Evolutionary conservation across 2,888 invertebrate genomes (phyloP).

Genomic region (Epistrophe eligans): DNA sequence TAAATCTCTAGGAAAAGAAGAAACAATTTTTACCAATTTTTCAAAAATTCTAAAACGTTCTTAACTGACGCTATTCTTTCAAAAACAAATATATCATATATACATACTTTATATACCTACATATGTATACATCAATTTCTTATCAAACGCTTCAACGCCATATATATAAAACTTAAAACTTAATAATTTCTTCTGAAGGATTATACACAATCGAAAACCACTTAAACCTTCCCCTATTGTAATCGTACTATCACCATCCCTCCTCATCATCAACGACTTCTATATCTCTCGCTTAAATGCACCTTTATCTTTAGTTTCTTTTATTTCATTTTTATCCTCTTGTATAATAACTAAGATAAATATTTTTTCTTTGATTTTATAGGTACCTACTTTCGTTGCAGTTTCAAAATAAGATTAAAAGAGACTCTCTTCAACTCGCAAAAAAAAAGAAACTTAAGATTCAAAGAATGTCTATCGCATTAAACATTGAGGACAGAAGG

Average conservation of each 20-base stretch:
- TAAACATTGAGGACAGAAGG: constrained; percentile 62
- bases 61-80: background rate
- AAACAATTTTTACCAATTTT: no score
- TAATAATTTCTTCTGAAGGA: constrained; percentile 32
- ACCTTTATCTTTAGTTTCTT: constrained; percentile 19
- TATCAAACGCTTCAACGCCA: background rate
- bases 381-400: constrained; percentile 7
- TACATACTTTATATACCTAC: no score
- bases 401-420: constrained; percentile 68
- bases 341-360: constrained; percentile 68
- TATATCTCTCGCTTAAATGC: constrained; percentile 18
- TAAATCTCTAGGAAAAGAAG: no score
- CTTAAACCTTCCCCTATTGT: constrained; percentile 48
- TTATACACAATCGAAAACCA: constrained; percentile 72
- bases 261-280: background rate
- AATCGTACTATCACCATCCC: background rate
- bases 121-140: no score
- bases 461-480: constrained; percentile 61
- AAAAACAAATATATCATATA: background rate
- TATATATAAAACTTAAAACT: constrained; percentile 7
- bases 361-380: constrained; percentile 62
- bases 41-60: background rate
- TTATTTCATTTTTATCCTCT: constrained; percentile 26
- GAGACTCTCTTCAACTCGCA: constrained; percentile 50
- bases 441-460: constrained; percentile 47